phyloP scores from a whole-genome alignment of 92 coral and sea anemone species.

The Epizoanthus ramosus region DNA sequence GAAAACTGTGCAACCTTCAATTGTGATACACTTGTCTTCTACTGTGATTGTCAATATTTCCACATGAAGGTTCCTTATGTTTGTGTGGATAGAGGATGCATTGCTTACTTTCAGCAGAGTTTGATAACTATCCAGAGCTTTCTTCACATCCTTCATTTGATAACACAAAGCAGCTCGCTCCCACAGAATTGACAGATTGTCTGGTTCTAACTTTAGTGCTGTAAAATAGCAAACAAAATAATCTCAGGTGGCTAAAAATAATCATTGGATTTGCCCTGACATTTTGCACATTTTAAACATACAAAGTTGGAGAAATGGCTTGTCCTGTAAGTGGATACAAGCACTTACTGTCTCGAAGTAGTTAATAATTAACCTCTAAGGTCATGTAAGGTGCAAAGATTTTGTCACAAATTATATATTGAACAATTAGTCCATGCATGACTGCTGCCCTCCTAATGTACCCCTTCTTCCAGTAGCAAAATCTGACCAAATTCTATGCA shows the following conservation, averaged over 20 bases:
- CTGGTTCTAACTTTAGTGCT: constrained; percentile 89
- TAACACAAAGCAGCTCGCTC: constrained; percentile 89
- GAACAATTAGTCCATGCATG: no score
- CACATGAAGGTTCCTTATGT: no score
- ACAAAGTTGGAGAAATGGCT: background rate
- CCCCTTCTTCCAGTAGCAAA: no score
- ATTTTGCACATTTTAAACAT: background rate
- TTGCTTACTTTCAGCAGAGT: constrained; percentile 65
- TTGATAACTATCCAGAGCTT: constrained; percentile 86
- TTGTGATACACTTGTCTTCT: no score
- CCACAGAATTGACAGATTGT: constrained; percentile 74
- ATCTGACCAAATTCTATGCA: no score
- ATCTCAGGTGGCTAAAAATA: background rate
- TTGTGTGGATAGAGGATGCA: background rate
- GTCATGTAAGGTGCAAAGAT: no score
- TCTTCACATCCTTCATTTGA: constrained; percentile 84
- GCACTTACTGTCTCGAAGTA: background rate
- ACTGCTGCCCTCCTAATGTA: no score
- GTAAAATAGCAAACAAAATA: constrained; percentile 4
- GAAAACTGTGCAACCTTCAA: no score
- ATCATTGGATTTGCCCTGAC: background rate
- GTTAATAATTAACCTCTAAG: no score
- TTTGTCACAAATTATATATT: no score
- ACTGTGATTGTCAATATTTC: no score
- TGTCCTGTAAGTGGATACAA: no score